phyloP scores from a whole-genome alignment of 2,113 vertebrate genomes.

The Xenotilapia leptura region DNA sequence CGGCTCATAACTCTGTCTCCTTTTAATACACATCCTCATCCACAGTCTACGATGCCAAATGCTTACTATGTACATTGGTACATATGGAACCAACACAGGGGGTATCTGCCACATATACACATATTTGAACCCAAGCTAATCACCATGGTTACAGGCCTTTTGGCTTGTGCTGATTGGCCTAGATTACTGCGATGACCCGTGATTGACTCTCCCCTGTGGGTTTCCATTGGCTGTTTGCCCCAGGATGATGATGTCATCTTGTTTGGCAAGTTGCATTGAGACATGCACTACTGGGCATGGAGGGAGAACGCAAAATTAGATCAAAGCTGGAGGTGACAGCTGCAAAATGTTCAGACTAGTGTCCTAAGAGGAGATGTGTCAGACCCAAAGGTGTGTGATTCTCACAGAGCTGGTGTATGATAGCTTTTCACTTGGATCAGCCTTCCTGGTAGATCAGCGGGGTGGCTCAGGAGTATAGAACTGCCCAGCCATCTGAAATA shows the following conservation, averaged over 20 bases:
- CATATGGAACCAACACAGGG: slow-evolving; percentile 32
- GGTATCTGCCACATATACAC: slow-evolving; percentile 35
- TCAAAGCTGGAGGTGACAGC: slow-evolving; percentile 1
- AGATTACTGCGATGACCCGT: slow-evolving; percentile 38
- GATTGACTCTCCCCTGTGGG: slow-evolving; percentile 42
- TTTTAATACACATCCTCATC: background rate
- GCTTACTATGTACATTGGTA: background rate
- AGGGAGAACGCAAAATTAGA: background rate
- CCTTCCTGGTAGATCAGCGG: background rate
- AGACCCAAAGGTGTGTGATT: background rate
- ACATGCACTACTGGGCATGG: background rate
- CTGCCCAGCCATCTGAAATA: background rate
- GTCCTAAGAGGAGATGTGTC: background rate
- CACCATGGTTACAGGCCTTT: slow-evolving; percentile 54
- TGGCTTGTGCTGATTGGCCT: slow-evolving; percentile 16
- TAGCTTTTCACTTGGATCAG: background rate
- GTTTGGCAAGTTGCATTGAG: slow-evolving; percentile 25
- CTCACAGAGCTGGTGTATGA: background rate
- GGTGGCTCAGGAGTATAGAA: background rate
- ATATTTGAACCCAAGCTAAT: slow-evolving; percentile 45
- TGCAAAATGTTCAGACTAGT: background rate
- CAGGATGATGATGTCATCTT: slow-evolving; percentile 38
- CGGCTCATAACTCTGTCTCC: background rate
- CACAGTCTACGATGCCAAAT: background rate
- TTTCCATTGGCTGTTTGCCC: slow-evolving; percentile 47